Conservation (phyloP, 2,113 vertebrate genomes). For the Pipa parva region DNA sequence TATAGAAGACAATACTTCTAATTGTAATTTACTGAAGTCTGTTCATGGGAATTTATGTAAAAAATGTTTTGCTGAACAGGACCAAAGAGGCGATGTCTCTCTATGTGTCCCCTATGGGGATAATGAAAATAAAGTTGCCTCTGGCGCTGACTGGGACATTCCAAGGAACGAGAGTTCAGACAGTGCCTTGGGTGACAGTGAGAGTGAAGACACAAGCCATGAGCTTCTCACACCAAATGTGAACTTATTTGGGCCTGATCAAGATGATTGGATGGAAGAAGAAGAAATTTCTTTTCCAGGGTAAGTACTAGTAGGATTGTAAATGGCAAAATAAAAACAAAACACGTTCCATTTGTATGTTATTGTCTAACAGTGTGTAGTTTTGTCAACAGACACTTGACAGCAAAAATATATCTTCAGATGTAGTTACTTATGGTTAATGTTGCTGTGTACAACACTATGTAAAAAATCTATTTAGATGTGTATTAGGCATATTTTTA, state of each 20-base stretch:
- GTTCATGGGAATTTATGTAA: slow-evolving; percentile 67
- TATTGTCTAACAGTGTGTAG: no score
- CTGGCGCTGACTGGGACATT: slow-evolving; percentile 88
- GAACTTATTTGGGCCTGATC: slow-evolving; percentile 69
- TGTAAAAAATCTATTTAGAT: no score
- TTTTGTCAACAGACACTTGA: no score
- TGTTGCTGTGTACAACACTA: no score
- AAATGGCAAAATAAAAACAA: no score
- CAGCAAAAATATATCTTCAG: no score
- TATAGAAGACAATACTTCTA: slow-evolving; percentile 53
- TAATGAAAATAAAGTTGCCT: slow-evolving; percentile 68
- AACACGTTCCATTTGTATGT: no score
- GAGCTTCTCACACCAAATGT: slow-evolving; percentile 59
- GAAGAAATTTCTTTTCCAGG: slow-evolving; percentile 88
- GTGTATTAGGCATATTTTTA: no score
- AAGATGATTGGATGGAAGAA: slow-evolving; percentile 92
- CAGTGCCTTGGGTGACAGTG: slow-evolving; percentile 94
- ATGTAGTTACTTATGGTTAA: no score
- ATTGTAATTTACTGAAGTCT: slow-evolving; percentile 66
- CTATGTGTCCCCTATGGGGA: slow-evolving; percentile 70
- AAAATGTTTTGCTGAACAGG: slow-evolving; percentile 77
- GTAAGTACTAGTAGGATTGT: slow-evolving; percentile 68
- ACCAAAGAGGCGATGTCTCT: slow-evolving; percentile 74
- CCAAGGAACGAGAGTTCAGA: slow-evolving; percentile 98
- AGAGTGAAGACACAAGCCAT: slow-evolving; percentile 82